These are phyloP conservation scores for Poecilus cupreus DNA, from an alignment of 2,888 invertebrate genomes.

Conservation along the genomic window DNA sequence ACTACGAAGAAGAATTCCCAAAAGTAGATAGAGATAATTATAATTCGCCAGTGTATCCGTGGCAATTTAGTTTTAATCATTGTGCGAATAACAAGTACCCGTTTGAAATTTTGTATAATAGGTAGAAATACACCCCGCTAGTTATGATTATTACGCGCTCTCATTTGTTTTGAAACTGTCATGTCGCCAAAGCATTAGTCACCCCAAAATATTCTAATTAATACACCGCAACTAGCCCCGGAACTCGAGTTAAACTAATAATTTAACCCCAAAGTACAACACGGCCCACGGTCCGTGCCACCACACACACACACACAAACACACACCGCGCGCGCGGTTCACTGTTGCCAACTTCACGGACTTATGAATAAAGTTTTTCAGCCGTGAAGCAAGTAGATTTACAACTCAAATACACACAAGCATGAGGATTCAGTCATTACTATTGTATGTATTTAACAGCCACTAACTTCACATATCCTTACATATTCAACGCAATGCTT, in stretches of 20 bases:
- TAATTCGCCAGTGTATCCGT: no score
- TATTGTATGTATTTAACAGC: neutral
- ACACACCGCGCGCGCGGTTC: neutral
- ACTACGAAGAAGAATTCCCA: no score
- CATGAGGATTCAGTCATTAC: neutral
- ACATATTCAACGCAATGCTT: no score
- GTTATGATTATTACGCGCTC: neutral
- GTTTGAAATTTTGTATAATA: neutral
- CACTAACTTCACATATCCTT: no score
- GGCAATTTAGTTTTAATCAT: no score
- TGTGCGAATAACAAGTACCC: no score
- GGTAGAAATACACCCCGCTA: neutral
- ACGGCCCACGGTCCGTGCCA: neutral
- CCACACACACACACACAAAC: neutral
- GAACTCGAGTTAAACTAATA: conserved; percentile 33
- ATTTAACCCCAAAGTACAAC: conserved; percentile 4
- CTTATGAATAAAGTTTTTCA: conserved; percentile 26
- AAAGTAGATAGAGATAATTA: no score
- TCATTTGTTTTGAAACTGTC: conserved; percentile 22
- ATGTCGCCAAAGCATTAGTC: conserved; percentile 18
- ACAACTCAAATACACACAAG: neutral
- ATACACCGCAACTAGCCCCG: conserved; percentile 22
- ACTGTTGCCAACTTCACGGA: neutral
- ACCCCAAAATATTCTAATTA: conserved; percentile 41
- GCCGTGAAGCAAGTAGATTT: conserved; percentile 5